phyloP scores from a whole-genome alignment of 2,888 invertebrate species.

The Limnephilus rhombicus region DNA sequence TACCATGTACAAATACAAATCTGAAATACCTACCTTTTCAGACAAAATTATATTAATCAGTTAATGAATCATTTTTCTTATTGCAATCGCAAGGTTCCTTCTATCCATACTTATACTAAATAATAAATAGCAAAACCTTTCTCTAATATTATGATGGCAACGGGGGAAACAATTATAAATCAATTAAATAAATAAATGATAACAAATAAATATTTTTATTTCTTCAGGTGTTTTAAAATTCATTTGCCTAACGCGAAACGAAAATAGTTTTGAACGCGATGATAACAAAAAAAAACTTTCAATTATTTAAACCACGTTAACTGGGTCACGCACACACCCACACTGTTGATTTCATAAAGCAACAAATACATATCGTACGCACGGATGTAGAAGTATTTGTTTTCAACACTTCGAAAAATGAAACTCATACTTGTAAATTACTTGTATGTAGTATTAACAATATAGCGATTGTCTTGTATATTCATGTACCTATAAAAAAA shows the following conservation, averaged over 20 bases:
- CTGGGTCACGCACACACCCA: conserved; percentile 27
- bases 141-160: too few relatives aligned
- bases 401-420: neutral
- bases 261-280: conserved; percentile 9
- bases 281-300: conserved; percentile 7
- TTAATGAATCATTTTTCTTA: too few relatives aligned
- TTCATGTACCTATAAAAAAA: neutral
- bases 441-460: neutral
- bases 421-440: neutral
- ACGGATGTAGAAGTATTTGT: neutral
- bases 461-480: neutral
- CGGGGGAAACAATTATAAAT: too few relatives aligned
- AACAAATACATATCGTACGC: conserved; percentile 7
- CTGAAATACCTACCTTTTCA: too few relatives aligned
- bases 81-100: too few relatives aligned
- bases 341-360: neutral
- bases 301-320: conserved; percentile 31
- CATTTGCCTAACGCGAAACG: neutral
- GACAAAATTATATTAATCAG: too few relatives aligned
- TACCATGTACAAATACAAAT: too few relatives aligned
- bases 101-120: too few relatives aligned
- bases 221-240: neutral
- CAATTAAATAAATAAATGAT: too few relatives aligned
- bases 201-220: neutral
- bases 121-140: too few relatives aligned